These are phyloP conservation scores for Pristionchus pacificus DNA, from an alignment of 1,140 invertebrate species.

Conservation along the genomic window DNA sequence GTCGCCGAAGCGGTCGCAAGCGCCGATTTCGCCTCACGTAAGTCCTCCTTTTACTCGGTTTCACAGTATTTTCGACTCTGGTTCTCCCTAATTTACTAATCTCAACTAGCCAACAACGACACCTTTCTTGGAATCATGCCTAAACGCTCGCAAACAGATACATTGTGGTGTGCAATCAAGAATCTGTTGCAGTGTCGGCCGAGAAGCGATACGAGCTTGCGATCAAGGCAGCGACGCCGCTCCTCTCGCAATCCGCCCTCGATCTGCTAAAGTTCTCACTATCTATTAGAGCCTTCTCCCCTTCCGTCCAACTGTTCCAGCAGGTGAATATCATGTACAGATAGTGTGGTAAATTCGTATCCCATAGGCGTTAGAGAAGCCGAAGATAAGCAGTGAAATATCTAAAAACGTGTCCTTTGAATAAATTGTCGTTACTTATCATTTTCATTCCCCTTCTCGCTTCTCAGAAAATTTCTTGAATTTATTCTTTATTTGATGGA, in stretches of 20 bases:
- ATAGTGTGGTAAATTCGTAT: not conserved
- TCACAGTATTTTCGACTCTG: not conserved
- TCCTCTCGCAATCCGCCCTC: conserved; percentile 14
- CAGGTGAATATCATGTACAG: conserved; percentile 34
- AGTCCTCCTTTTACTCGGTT: not conserved
- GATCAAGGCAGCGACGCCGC: conserved; percentile 31
- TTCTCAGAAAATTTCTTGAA: no score
- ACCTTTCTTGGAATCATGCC: no score
- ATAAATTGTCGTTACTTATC: no score
- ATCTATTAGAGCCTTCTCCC: conserved; percentile 48
- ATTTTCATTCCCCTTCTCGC: no score
- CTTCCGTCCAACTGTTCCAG: conserved; percentile 45
- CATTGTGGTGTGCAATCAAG: conserved; percentile 1
- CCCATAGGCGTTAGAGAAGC: no score
- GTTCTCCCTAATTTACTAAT: no score
- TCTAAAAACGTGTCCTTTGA: no score
- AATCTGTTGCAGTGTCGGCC: conserved; percentile 32
- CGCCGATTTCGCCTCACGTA: conserved; percentile 30
- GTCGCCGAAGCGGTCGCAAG: conserved; percentile 22
- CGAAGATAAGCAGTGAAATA: no score
- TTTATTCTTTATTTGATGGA: no score
- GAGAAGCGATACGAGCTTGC: conserved; percentile 48
- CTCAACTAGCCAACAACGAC: no score
- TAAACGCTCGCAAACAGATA: no score
- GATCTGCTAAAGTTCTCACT: conserved; percentile 50